phyloP scores from a whole-genome alignment of 2,113 vertebrate genomes.

The Myiozetetes cayanensis region DNA sequence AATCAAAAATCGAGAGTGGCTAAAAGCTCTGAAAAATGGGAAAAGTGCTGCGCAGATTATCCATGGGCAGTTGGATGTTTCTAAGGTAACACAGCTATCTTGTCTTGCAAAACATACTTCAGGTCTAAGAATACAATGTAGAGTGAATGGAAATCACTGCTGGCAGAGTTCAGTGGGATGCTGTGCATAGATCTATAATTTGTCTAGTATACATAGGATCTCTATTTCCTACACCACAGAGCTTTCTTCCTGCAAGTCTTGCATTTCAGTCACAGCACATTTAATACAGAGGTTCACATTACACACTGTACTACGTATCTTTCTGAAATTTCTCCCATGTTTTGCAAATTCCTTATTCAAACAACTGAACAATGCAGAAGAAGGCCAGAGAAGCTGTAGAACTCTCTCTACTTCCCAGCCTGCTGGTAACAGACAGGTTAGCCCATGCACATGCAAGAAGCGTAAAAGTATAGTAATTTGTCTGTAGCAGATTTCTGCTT shows the following conservation, averaged over 20 bases:
- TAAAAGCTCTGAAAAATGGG: not conserved
- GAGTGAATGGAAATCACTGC: not conserved
- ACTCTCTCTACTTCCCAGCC: not conserved
- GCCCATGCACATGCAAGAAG: not conserved
- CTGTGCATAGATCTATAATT: not conserved
- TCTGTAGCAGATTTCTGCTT: not conserved
- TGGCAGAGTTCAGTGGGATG: not conserved
- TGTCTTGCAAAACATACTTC: not conserved
- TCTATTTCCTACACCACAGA: not conserved
- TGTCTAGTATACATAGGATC: not conserved
- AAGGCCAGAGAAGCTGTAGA: not conserved
- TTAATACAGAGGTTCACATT: not conserved
- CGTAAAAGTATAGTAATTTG: not conserved
- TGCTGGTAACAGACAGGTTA: not conserved
- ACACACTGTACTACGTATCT: not conserved
- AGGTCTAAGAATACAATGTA: not conserved
- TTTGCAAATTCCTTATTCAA: not conserved
- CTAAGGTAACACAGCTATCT: not conserved
- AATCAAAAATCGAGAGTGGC: not conserved
- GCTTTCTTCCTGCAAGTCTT: not conserved
- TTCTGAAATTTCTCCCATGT: not conserved
- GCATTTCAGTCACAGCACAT: not conserved
- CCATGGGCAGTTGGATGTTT: not conserved
- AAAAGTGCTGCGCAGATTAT: not conserved
- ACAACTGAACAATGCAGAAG: not conserved